phyloP scores from a whole-genome alignment of 2,888 invertebrate genomes.

The Eupeodes latifasciatus region DNA sequence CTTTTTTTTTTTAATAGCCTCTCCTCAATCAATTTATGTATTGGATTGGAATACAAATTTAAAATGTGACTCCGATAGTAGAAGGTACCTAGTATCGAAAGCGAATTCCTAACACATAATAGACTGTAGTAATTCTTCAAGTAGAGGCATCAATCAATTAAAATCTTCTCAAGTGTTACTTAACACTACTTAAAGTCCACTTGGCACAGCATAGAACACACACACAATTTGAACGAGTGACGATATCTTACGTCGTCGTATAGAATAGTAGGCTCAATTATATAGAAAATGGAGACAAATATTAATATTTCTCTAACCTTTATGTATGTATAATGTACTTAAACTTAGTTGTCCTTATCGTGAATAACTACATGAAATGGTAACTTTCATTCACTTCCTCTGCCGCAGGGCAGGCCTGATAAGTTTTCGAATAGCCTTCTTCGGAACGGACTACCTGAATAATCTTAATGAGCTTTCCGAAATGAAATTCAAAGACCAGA shows the following conservation, averaged over 20 bases:
- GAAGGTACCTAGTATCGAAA: conserved; percentile 14
- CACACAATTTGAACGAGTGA: conserved; percentile 53
- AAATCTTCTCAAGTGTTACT: conserved; percentile 55
- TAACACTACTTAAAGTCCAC: conserved; percentile 61
- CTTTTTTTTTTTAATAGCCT: not conserved
- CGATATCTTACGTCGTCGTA: conserved; percentile 14
- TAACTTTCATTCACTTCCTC: too few species aligned
- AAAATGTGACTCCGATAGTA: not conserved
- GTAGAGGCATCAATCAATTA: conserved; percentile 60
- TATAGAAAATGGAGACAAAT: not conserved
- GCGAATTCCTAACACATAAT: not conserved
- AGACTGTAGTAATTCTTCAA: conserved; percentile 24
- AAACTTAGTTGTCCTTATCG: too few species aligned
- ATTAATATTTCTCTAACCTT: too few species aligned
- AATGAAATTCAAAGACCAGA: too few species aligned
- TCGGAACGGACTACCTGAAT: too few species aligned
- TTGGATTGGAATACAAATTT: conserved; percentile 42
- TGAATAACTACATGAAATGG: too few species aligned
- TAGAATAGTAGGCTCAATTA: not conserved
- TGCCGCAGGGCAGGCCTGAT: too few species aligned
- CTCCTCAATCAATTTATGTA: not conserved
- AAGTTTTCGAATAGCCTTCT: too few species aligned
- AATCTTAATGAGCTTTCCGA: too few species aligned
- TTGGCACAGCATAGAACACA: conserved; percentile 26
- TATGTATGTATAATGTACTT: too few species aligned